Conservation (phyloP, 2,797 vertebrate genomes). For the Dipus sagitta region DNA sequence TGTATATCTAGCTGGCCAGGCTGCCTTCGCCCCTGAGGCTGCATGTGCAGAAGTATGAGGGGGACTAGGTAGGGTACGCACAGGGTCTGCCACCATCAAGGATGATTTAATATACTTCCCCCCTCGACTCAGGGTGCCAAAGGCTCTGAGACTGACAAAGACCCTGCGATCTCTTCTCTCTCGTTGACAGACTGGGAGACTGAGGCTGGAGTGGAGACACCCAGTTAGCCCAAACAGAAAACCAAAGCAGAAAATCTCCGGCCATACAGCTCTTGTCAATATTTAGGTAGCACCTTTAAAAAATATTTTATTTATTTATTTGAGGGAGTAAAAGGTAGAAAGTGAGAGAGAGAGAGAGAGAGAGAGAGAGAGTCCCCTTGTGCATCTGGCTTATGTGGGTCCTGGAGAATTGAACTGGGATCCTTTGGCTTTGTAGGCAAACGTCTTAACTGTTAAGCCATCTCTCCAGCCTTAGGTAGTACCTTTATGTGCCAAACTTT, state of each 20-base stretch:
- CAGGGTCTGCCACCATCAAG: background rate
- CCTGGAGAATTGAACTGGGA: no score
- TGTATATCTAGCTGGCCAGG: no score
- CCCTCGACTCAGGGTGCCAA: background rate
- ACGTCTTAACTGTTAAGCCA: no score
- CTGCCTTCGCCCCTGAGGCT: background rate
- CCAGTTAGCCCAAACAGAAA: background rate
- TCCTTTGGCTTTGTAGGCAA: no score
- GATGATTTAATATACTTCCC: background rate
- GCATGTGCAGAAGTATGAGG: background rate
- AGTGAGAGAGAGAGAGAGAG: no score
- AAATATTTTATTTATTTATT: no score
- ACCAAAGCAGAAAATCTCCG: background rate
- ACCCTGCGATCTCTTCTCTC: background rate
- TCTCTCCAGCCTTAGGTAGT: no score
- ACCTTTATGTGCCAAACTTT: background rate
- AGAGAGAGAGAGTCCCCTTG: no score
- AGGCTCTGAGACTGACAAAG: background rate
- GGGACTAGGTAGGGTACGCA: background rate
- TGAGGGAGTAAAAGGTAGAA: no score
- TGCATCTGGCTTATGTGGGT: no score
- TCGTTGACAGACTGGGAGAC: background rate
- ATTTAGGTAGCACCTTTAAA: background rate
- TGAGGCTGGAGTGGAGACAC: background rate
- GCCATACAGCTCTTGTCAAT: background rate